Conservation (phyloP, 2,888 invertebrate species). For the Tolmerus cingulatus region DNA sequence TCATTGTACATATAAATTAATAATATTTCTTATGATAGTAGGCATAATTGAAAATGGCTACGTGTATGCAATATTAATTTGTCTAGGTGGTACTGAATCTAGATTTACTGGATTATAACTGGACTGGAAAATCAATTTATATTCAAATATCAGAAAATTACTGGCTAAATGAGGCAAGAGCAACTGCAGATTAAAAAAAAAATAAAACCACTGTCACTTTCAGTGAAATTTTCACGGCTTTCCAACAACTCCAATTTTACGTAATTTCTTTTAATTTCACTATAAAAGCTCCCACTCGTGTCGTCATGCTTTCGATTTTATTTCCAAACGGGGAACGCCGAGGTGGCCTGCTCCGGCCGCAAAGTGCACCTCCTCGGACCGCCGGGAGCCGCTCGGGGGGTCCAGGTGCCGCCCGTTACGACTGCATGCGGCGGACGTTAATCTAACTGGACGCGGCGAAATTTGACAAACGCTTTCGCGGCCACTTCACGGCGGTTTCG, state of each 20-base stretch:
- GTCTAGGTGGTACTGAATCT: no score
- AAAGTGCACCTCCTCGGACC: neutral
- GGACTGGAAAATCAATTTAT: no score
- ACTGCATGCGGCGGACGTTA: neutral
- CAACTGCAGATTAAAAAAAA: neutral
- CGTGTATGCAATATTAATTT: neutral
- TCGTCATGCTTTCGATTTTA: conserved; percentile 16
- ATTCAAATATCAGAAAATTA: neutral
- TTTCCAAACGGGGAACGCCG: neutral
- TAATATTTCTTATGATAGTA: no score
- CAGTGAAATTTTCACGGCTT: conserved; percentile 10
- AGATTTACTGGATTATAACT: no score
- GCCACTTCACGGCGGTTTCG: neutral
- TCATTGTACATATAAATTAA: no score
- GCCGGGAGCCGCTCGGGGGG: neutral
- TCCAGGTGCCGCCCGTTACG: neutral
- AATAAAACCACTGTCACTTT: neutral
- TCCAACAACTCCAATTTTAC: conserved; percentile 21
- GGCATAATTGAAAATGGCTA: no score
- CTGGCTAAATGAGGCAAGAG: neutral
- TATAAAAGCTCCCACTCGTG: neutral
- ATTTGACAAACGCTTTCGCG: neutral
- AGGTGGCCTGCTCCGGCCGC: neutral
- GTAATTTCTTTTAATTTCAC: conserved; percentile 30
- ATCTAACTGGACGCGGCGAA: no score